phyloP scores from a whole-genome alignment of 2,888 invertebrate species.

The Cactoblastis cactorum region DNA sequence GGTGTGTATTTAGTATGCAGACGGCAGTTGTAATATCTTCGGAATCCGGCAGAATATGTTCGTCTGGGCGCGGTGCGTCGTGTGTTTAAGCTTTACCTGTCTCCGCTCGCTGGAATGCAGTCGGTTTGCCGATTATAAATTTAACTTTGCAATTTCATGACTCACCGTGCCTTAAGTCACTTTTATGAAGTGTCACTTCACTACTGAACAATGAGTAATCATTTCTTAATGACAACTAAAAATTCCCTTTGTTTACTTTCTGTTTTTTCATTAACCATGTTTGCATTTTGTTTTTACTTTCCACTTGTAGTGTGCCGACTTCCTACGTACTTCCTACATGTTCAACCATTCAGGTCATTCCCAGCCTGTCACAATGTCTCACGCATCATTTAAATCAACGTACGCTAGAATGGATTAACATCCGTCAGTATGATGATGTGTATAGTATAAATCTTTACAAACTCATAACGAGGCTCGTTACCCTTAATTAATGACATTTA shows the following conservation, averaged over 20 bases:
- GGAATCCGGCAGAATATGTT: slow-evolving; percentile 29
- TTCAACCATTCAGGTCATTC: slow-evolving; percentile 5
- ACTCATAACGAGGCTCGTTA: slow-evolving; percentile 37
- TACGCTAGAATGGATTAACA: slow-evolving; percentile 21
- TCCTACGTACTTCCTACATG: slow-evolving; percentile 27
- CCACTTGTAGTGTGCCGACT: slow-evolving; percentile 17
- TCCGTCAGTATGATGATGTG: slow-evolving; percentile 31
- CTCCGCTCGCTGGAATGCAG: slow-evolving; percentile 61
- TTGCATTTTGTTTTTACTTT: slow-evolving; percentile 10
- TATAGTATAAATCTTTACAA: slow-evolving; percentile 34
- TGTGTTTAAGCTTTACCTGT: slow-evolving; percentile 36
- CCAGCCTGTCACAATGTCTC: neutral
- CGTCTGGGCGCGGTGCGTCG: slow-evolving; percentile 23
- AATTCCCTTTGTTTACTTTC: slow-evolving; percentile 21
- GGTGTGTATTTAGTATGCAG: slow-evolving; percentile 17
- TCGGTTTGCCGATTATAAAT: slow-evolving; percentile 63
- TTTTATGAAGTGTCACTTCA: slow-evolving; percentile 22
- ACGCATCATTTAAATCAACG: neutral
- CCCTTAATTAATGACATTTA: slow-evolving; percentile 38
- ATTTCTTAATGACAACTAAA: slow-evolving; percentile 19
- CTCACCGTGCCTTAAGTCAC: slow-evolving; percentile 39
- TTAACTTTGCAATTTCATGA: slow-evolving; percentile 63
- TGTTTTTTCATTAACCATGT: neutral
- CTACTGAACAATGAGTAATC: slow-evolving; percentile 13
- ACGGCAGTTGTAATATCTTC: slow-evolving; percentile 21